Evolutionary conservation across 2,888 invertebrate genomes (phyloP).

Genomic region (Seira musarum): DNA sequence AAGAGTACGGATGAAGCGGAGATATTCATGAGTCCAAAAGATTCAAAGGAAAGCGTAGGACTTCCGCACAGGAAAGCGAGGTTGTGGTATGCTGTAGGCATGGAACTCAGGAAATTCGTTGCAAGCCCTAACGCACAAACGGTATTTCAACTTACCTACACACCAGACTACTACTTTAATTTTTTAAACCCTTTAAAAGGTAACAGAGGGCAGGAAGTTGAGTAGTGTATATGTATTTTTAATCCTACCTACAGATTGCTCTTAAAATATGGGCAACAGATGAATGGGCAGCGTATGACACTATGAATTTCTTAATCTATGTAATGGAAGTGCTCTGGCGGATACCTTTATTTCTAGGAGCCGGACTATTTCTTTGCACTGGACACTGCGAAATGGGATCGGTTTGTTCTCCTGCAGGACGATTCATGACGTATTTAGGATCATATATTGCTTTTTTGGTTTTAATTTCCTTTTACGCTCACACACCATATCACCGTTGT

Average conservation of each 20-base stretch:
- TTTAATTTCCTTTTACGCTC: too few species aligned
- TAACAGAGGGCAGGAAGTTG: not conserved
- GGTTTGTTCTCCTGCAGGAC: too few species aligned
- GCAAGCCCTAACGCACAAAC: slow-evolving; percentile 56
- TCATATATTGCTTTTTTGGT: too few species aligned
- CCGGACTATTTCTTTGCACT: too few species aligned
- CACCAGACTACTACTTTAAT: not conserved
- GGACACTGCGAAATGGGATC: too few species aligned
- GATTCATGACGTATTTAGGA: too few species aligned
- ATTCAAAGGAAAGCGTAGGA: slow-evolving; percentile 1
- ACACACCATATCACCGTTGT: too few species aligned
- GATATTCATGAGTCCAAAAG: slow-evolving; percentile 38
- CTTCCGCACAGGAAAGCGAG: slow-evolving; percentile 52
- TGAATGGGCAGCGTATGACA: slow-evolving; percentile 60
- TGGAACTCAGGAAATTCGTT: slow-evolving; percentile 48
- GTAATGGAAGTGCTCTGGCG: too few species aligned
- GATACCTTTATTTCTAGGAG: too few species aligned
- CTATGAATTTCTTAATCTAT: not conserved
- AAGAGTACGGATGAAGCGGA: slow-evolving; percentile 50
- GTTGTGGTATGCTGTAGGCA: slow-evolving; percentile 50
- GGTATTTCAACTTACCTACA: slow-evolving; percentile 40
- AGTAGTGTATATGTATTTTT: too few species aligned
- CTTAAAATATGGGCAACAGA: slow-evolving; percentile 61
- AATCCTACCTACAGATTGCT: slow-evolving; percentile 43
- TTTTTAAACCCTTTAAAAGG: slow-evolving; percentile 14